Conservation (phyloP, 2,797 vertebrate genomes). For the Danionella dracula region DNA sequence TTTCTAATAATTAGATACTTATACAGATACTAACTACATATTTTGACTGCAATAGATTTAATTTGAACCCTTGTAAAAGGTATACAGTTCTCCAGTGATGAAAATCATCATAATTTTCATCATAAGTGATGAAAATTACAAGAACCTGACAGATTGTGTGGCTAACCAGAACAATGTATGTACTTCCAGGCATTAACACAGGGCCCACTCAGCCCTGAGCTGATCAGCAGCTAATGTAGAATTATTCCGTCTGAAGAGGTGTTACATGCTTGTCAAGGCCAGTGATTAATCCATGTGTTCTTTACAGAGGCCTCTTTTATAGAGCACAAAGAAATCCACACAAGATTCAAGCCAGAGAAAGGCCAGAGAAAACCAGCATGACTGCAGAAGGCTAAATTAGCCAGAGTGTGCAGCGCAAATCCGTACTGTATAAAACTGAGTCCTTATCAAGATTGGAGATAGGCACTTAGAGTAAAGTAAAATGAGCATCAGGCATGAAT, state of each 20-base stretch:
- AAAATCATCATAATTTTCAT: no score
- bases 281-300: conserved; percentile 33
- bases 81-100: no score
- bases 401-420: conserved; percentile 57
- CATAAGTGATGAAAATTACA: no score
- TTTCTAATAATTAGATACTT: no score
- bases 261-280: conserved; percentile 23
- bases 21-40: no score
- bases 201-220: conserved; percentile 19
- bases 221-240: conserved; percentile 42
- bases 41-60: no score
- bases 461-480: conserved; percentile 35
- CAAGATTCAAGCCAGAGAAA: conserved; percentile 26
- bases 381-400: conserved; percentile 54
- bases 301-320: background rate
- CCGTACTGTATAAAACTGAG: conserved; percentile 63
- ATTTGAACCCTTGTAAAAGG: no score
- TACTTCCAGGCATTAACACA: conserved; percentile 31
- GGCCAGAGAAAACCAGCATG: conserved; percentile 59
- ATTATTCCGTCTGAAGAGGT: conserved; percentile 37
- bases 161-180: conserved; percentile 23
- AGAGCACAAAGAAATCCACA: background rate
- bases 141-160: no score
- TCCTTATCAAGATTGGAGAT: conserved; percentile 34
- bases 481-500: conserved; percentile 61